phyloP scores from a whole-genome alignment of 2,888 invertebrate species.

The Drosophila lutescens region DNA sequence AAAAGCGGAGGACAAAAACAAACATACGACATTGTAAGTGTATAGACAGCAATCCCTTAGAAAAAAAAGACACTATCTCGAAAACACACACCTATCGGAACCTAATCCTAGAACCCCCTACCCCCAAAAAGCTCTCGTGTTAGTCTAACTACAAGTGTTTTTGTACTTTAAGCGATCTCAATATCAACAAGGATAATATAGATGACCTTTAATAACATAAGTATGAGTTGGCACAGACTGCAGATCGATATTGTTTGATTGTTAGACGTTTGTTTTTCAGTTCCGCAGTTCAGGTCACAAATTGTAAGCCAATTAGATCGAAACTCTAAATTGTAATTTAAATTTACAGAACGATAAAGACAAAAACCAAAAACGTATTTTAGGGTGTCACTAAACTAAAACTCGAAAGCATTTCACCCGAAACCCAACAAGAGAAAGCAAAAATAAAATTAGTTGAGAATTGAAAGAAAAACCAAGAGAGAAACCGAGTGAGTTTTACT shows the following conservation, averaged over 20 bases:
- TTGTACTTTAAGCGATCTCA: constrained; percentile 78
- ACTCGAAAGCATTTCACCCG: constrained; percentile 50
- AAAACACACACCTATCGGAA: constrained; percentile 28
- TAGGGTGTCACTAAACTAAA: constrained; percentile 74
- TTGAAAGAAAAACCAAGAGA: constrained; percentile 62
- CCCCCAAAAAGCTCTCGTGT: constrained; percentile 66
- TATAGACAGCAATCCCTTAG: constrained; percentile 58
- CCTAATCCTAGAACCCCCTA: constrained; percentile 24
- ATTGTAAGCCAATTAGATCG: constrained; percentile 32
- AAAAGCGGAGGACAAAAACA: constrained; percentile 29
- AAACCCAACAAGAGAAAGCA: constrained; percentile 52
- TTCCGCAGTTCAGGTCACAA: constrained; percentile 33
- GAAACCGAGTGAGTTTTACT: constrained; percentile 49
- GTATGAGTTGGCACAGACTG: constrained; percentile 78
- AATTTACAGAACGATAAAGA: constrained; percentile 23
- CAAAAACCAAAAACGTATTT: constrained; percentile 52
- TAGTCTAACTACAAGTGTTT: constrained; percentile 77
- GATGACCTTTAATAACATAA: constrained; percentile 55
- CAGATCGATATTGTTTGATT: constrained; percentile 66
- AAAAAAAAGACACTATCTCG: constrained; percentile 12
- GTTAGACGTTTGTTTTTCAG: constrained; percentile 65
- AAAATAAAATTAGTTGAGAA: constrained; percentile 78
- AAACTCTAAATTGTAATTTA: constrained; percentile 59
- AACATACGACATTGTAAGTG: constrained; percentile 60
- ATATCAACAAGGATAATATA: constrained; percentile 55